phyloP scores from a whole-genome alignment of 1,140 invertebrate species.

The Physella acuta region DNA sequence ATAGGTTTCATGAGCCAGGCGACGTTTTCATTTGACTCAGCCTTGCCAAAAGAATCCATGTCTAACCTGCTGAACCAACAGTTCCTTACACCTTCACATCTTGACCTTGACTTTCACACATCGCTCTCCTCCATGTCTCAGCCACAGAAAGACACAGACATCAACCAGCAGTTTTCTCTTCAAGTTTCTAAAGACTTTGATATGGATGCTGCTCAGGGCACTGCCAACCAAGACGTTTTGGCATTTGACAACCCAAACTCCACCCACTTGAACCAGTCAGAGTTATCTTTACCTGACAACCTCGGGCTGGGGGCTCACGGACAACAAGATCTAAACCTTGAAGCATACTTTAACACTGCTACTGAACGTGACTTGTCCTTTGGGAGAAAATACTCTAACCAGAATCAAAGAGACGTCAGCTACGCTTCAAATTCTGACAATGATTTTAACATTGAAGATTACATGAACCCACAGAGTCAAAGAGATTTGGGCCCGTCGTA shows the following conservation, averaged over 20 bases:
- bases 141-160: conserved; percentile 19
- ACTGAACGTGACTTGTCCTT: conserved; percentile 7
- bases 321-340: conserved; percentile 15
- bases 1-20: neutral
- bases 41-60: neutral
- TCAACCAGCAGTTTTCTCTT: conserved; percentile 20
- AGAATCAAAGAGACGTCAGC: neutral
- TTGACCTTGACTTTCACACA: conserved; percentile 18
- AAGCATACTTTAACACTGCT: conserved; percentile 16
- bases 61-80: conserved; percentile 12
- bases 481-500: conserved; percentile 9
- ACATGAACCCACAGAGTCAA: conserved; percentile 15
- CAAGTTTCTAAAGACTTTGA: conserved; percentile 24
- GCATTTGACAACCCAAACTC: conserved; percentile 2
- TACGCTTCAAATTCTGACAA: neutral
- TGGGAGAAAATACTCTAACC: neutral
- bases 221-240: neutral
- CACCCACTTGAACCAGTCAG: neutral
- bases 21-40: conserved; percentile 11
- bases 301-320: neutral
- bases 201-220: neutral
- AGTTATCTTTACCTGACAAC: conserved; percentile 15
- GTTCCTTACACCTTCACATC: conserved; percentile 11
- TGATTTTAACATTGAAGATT: conserved; percentile 26
- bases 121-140: conserved; percentile 8